Percentiles rank a stretch among this genome's conserved stretches.
Evolutionary conservation across 2,888 invertebrate genomes (phyloP).

Genomic region (Lacanobia oleracea): DNA sequence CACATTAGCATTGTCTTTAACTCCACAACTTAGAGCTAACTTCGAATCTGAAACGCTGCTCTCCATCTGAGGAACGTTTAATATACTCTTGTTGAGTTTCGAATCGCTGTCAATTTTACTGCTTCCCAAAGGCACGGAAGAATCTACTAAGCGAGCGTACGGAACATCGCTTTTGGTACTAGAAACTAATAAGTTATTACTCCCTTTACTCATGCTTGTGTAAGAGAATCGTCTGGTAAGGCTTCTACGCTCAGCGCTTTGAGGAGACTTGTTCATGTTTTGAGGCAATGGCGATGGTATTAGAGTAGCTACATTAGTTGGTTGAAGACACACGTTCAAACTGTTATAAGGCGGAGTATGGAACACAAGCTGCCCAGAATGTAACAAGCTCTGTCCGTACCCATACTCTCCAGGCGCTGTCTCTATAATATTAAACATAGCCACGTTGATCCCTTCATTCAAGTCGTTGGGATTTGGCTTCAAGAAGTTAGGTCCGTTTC

Average conservation of each 20-base stretch:
- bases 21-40: conserved; percentile 94
- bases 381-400: conserved; percentile 98
- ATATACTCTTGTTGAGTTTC: conserved; percentile 91
- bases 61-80: conserved; percentile 92
- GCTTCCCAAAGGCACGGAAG: conserved; percentile 89
- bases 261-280: conserved; percentile 83
- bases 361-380: conserved; percentile 96
- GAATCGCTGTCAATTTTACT: conserved; percentile 94
- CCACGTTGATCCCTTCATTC: conserved; percentile 95
- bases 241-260: conserved; percentile 82
- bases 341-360: conserved; percentile 97
- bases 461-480: conserved; percentile 95
- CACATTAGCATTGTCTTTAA: conserved; percentile 85
- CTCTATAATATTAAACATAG: conserved; percentile 93
- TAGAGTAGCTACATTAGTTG: conserved; percentile 87
- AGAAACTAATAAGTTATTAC: conserved; percentile 83
- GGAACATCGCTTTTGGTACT: conserved; percentile 93
- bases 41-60: conserved; percentile 97
- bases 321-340: conserved; percentile 94
- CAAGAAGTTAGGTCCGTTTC: conserved; percentile 97
- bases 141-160: conserved; percentile 94
- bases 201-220: conserved; percentile 87
- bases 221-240: conserved; percentile 88
- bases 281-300: conserved; percentile 87
- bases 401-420: conserved; percentile 95